Evolutionary conservation across 2,113 vertebrate genomes (phyloP), one percentile per base, ranked within the genome.

Genomic region (Girardinichthys multiradiatus): DNA sequence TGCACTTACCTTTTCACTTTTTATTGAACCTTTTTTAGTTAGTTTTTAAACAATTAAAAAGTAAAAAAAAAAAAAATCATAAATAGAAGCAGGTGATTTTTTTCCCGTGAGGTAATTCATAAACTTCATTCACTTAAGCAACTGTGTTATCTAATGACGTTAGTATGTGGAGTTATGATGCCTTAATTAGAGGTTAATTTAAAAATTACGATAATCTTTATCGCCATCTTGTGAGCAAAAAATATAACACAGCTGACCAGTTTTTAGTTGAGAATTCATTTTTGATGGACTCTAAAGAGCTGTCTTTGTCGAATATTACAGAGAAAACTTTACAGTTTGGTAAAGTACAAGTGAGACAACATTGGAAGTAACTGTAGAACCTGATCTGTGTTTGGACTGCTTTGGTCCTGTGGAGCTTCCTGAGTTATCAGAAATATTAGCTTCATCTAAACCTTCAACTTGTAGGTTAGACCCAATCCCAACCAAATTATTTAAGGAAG

Each of bases 171-270:
- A n/a, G n/a, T n/a, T n/a, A n/a, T 58, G 28, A 54, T 76, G 27
- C 69, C 48, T 33, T 39, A 39, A 12, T 39, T 2, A 13, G 37
- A 12, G 37, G 10, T 39, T 14, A 33, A 39, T 39, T 39, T 11
- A 65, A 24, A 31, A 21, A 30, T 4, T 13, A 28, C 7, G 27
- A 21, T 4, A 2, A 27, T n/a, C 9, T 71, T 60, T 89, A 88
- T 74, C 75, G 64, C 87, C 89, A 86, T 81, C 91, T 80, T 17
- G 78, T 87, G 92, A 73, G 28, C 0, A 0, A 35, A 33, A 77
- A 2, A 27, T 1, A 10, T 1, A 2, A 62, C 19, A 27, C 4
- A 4, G 17, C 54, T 76, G 80, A 76, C 21, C 27, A 26, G 48
- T 48, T 12, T 54, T 3, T 2, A 51, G 48, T 2, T 30, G n/a